A percentile compares a stretch with the other conserved stretches of the same genome.
Conservation (phyloP, 2,888 invertebrate genomes). For the Acanthosepion esculentum region DNA sequence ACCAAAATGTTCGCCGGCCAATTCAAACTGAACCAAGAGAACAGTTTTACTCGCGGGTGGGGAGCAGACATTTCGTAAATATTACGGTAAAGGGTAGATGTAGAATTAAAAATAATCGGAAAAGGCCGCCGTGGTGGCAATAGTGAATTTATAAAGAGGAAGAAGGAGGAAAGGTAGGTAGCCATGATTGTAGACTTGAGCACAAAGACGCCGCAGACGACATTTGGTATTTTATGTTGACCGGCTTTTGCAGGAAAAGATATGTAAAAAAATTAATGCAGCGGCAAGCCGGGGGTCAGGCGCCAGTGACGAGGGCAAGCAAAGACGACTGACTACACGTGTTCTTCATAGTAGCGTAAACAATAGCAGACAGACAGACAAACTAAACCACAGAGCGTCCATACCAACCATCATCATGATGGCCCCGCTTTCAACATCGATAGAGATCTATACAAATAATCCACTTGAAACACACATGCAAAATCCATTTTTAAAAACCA, state of each 20-base stretch:
- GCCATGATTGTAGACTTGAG: background rate
- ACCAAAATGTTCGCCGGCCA: background rate
- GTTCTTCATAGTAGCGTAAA: conserved; percentile 38
- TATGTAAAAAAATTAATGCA: conserved; percentile 2
- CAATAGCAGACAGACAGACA: conserved; percentile 36
- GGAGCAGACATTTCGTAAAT: background rate
- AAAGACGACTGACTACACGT: conserved; percentile 41
- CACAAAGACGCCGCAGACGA: background rate
- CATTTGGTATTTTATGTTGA: background rate
- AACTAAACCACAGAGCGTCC: background rate
- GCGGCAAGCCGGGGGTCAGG: conserved; percentile 17
- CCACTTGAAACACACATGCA: too few species aligned
- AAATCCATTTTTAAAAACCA: too few species aligned
- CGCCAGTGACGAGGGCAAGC: background rate
- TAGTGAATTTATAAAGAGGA: background rate
- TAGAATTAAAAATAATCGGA: too few species aligned
- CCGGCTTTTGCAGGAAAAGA: background rate
- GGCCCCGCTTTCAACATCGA: too few species aligned
- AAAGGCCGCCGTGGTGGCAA: too few species aligned
- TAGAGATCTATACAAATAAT: too few species aligned
- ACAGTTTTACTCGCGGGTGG: background rate
- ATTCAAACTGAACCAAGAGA: background rate
- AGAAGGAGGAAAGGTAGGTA: background rate
- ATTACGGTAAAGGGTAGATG: background rate
- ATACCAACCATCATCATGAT: conserved; percentile 1